Evolutionary conservation across 2,888 invertebrate species (phyloP).

Genomic region (Branchellion lobata): DNA sequence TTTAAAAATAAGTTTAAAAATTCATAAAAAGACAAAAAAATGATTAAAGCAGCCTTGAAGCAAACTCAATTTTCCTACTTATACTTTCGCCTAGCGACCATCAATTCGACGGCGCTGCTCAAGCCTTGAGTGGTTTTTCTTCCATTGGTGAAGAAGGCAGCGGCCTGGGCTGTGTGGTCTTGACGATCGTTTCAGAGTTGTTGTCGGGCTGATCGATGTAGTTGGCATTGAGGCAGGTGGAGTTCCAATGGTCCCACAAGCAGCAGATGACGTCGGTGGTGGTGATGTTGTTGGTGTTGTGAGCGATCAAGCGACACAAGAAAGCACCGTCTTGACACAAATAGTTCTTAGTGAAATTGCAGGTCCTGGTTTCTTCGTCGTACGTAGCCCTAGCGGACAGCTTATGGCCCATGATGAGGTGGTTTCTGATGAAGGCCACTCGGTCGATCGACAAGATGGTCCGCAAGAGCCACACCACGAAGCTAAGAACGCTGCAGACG

Average conservation of each 20-base stretch:
- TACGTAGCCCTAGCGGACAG: neutral
- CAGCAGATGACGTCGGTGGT: slow-evolving; percentile 50
- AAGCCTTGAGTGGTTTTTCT: neutral
- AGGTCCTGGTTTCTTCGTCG: slow-evolving; percentile 6
- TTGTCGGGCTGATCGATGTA: neutral
- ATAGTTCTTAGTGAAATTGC: slow-evolving; percentile 48
- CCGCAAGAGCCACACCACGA: slow-evolving; percentile 48
- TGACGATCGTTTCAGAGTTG: neutral
- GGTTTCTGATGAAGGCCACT: slow-evolving; percentile 57
- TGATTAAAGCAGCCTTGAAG: too few relatives aligned
- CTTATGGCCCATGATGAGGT: slow-evolving; percentile 47
- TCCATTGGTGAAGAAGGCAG: neutral
- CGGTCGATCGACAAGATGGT: slow-evolving; percentile 47
- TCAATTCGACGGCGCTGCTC: neutral
- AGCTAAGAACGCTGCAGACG: slow-evolving; percentile 40
- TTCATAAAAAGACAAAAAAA: too few relatives aligned
- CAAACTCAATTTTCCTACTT: too few relatives aligned
- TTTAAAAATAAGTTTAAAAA: too few relatives aligned
- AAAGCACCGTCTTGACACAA: slow-evolving; percentile 52
- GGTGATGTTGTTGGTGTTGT: slow-evolving; percentile 52
- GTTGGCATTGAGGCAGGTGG: slow-evolving; percentile 1
- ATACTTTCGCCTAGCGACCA: neutral
- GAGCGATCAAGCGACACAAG: slow-evolving; percentile 51
- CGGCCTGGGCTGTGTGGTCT: neutral
- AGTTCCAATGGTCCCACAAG: slow-evolving; percentile 49